phyloP scores from a whole-genome alignment of 1,140 invertebrate species.

The Drosophila lacteicornis region DNA sequence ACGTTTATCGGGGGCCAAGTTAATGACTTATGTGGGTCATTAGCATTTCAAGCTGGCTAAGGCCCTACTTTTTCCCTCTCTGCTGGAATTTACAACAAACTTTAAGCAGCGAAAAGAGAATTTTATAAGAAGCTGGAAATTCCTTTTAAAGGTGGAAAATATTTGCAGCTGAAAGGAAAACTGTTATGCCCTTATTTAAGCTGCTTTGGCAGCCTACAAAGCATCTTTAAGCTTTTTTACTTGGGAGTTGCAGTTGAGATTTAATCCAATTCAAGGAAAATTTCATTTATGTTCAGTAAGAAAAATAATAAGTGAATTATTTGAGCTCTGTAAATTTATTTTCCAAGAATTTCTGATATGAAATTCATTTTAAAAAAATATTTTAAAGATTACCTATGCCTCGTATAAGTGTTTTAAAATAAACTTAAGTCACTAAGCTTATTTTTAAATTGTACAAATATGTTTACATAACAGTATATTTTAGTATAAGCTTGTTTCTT shows the following conservation, averaged over 20 bases:
- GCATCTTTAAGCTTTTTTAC: background rate
- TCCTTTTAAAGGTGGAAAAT: background rate
- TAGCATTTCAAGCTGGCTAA: constrained; percentile 57
- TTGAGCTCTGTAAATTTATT: background rate
- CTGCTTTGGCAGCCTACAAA: background rate
- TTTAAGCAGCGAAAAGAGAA: too few relatives aligned
- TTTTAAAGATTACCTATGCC: background rate
- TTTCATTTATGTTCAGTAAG: background rate
- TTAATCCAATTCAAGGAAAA: background rate
- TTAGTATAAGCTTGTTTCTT: too few relatives aligned
- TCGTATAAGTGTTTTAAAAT: background rate
- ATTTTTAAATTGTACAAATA: too few relatives aligned
- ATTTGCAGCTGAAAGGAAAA: background rate
- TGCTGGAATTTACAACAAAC: background rate
- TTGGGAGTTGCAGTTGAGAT: too few relatives aligned
- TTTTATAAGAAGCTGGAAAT: background rate
- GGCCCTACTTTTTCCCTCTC: background rate
- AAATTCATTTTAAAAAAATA: too few relatives aligned
- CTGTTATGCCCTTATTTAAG: background rate
- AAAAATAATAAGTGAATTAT: background rate
- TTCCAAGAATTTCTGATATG: background rate
- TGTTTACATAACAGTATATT: too few relatives aligned
- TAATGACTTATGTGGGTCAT: constrained; percentile 78
- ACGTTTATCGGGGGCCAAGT: constrained; percentile 69
- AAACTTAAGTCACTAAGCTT: too few relatives aligned